Evolutionary conservation across 64 coral and sea anemone genomes (phyloP), one percentile per base, ranked within the genome.

Genomic region (Astreopora myriophthalma): DNA sequence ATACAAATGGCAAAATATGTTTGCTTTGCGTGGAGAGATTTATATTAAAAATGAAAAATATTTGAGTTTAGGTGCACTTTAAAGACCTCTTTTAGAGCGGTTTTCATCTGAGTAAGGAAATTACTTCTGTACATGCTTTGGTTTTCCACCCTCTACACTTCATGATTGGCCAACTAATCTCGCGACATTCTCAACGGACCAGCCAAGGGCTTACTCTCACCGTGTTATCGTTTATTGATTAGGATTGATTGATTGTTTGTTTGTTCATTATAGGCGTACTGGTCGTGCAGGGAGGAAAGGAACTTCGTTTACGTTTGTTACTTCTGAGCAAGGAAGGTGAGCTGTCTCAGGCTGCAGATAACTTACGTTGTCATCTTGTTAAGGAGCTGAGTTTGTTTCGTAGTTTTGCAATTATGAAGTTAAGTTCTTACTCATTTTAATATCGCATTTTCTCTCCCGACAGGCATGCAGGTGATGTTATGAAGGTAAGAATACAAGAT

Each of bases 281-380:
- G 97, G 97, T 1, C 87, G 97, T 69, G 97, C 97, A 37, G 97
- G 97, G 9, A 99, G 95, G 11, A 99, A 99, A 80, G 97, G 97
- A 51, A 99, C 97, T 1, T 78, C 97, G 0, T 99, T 87, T 67
- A 99, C 94, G 9, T 99, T 99, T 70, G 34, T 99, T 22, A 96
- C 94, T 11, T 38, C 86, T 57, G 97, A 99, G 71, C 97, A 99
- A 80, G 97, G 97, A 88, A 95, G 94, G 97, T 99, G 74, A 90
- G 86, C 4, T 39, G 36, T n/a, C n/a, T n/a, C n/a, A n/a, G n/a
- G 20, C 13, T 1, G 29, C 22, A 19, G 51, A 55, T 25, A 0
- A 51, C 7, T 27, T 20, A 65, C 8, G 11, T 5, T 30, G 17
- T 22, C 7, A 25, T 38, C 11, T 37, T 62, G 48, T 36, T 68